Base-by-base conservation (phyloP, 2,888 invertebrate species). In the Tenodera sinensis region DNA sequence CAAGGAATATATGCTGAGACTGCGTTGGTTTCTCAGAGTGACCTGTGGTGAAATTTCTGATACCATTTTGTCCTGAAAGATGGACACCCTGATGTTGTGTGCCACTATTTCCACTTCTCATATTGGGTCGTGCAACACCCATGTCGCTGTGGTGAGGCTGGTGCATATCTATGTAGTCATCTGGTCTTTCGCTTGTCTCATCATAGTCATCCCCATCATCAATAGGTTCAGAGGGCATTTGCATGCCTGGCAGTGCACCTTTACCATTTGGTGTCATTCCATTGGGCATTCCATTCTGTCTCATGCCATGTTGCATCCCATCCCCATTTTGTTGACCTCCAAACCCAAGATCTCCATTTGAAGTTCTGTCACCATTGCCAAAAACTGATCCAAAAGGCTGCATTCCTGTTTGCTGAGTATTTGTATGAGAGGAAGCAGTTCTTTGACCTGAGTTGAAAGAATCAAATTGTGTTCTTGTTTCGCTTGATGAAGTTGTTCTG, bases 1-100 rank as follows among this genome's bases (percentile, higher is more conserved):
- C 95, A 89, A 96, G 92, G 82, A 95, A 93, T 89, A 96, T 95
- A 90, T 95, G 95, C 92, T 96, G 96, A n/a, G 94, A 95, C 91
- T 95, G 96, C 8, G 82, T 88, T 27, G 89, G 87, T 54, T 28
- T 27, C 25, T 47, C 71, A 81, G 82, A 27, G 20, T 88, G 28
- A 25, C 89, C 71, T 42, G 89, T 87, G 34, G 54, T 71, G 6
- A 71, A 71, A 20, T 71, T 71, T 71, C 54, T 15, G 20, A 71
- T 71, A 4, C 54, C 20, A 71, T 20, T 15, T 71, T 71, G 20
- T 3, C 54, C 54, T 71, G 54, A 71, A 20, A 20, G 1, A 71
- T 71, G 25, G 8, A 71, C 54, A 25, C 54, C 54, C 25, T 71
- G 54, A 20, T 71, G 54, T 71, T 71, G 54, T 20, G 54, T 6